phyloP scores from a whole-genome alignment of 1,140 invertebrate species.

The Lasioglossum baleicum region DNA sequence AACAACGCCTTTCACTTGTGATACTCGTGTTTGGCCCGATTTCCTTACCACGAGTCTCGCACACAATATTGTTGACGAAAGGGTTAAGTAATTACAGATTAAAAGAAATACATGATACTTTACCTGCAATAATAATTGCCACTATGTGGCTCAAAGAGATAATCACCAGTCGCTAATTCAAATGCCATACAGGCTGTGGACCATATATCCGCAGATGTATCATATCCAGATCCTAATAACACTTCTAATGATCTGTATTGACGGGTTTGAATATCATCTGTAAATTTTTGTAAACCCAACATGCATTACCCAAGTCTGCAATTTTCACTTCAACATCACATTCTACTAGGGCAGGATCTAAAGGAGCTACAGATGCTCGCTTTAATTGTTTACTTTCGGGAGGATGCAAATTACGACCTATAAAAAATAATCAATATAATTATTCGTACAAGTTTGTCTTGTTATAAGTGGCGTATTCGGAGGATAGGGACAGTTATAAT shows the following conservation, averaged over 20 bases:
- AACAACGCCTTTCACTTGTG: too few species aligned
- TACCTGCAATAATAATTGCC: conserved; percentile 88
- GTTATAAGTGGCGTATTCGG: too few species aligned
- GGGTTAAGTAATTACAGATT: too few species aligned
- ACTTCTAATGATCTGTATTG: conserved; percentile 99
- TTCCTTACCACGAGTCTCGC: too few species aligned
- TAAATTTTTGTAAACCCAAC: conserved; percentile 98
- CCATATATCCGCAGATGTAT: conserved; percentile 98
- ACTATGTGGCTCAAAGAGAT: conserved; percentile 98
- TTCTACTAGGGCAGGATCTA: conserved; percentile 90
- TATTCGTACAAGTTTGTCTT: too few species aligned
- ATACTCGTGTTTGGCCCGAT: too few species aligned
- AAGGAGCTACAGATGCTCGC: conserved; percentile 72
- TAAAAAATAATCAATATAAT: conserved; percentile 19
- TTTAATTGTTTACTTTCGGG: conserved; percentile 79
- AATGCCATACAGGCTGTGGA: conserved; percentile 99
- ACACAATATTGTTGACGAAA: too few species aligned
- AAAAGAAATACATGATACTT: too few species aligned
- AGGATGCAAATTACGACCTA: conserved; percentile 68
- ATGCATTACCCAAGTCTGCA: conserved; percentile 99
- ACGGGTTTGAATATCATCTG: conserved; percentile 99
- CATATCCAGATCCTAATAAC: conserved; percentile 95
- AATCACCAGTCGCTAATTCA: conserved; percentile 99
- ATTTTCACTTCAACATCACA: conserved; percentile 96
- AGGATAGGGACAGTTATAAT: too few species aligned